These are phyloP conservation scores for Sandelia bainsii DNA, from an alignment of 2,797 vertebrate species.

Conservation along the genomic window DNA sequence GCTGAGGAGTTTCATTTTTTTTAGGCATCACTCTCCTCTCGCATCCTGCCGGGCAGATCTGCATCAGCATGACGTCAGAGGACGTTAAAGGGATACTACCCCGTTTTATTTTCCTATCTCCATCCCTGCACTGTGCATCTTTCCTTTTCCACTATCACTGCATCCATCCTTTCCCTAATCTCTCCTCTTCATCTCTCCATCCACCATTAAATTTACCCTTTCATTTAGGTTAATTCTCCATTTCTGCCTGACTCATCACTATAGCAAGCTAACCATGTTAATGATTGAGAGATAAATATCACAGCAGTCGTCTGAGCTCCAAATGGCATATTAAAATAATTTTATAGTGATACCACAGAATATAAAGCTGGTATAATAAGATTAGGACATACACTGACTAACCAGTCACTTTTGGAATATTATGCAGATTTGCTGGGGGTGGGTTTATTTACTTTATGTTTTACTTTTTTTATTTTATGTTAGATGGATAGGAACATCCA, in stretches of 20 bases:
- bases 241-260: constrained; percentile 34
- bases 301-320: constrained; percentile 11
- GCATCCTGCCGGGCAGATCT: constrained; percentile 73
- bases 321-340: constrained; percentile 43
- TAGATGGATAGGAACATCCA: constrained; percentile 58
- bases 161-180: constrained; percentile 11
- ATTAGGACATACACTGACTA: constrained; percentile 21
- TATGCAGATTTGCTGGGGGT: background rate
- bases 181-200: constrained; percentile 14
- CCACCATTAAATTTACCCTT: constrained; percentile 27
- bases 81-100: constrained; percentile 80
- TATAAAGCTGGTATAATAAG: constrained; percentile 36
- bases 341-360: constrained; percentile 27
- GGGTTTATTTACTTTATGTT: constrained; percentile 8
- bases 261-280: constrained; percentile 30
- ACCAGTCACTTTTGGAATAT: constrained; percentile 30
- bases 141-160: background rate
- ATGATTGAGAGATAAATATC: constrained; percentile 36
- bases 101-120: constrained; percentile 26
- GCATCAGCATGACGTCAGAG: constrained; percentile 87
- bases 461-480: constrained; percentile 49
- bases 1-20: constrained; percentile 50
- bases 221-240: constrained; percentile 7
- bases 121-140: constrained; percentile 7
- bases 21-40: constrained; percentile 62